phyloP scores from a whole-genome alignment of 2,113 vertebrate species.

The Chaetura pelagica region DNA sequence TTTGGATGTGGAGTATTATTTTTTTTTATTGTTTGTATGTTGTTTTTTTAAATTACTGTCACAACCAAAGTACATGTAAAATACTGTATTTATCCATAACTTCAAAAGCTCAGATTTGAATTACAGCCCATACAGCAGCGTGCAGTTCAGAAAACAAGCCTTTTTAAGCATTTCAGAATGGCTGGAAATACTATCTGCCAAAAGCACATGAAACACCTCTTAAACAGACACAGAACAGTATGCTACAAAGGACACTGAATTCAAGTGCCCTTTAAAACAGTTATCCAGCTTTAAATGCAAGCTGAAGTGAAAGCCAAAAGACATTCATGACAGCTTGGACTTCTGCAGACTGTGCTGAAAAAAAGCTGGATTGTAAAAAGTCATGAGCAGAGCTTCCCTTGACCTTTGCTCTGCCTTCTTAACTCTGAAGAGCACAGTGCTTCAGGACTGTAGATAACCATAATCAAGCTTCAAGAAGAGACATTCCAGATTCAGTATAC shows the following conservation, averaged over 20 bases:
- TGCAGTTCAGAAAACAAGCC: slow-evolving; percentile 31
- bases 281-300: slow-evolving; percentile 33
- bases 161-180: slow-evolving; percentile 59
- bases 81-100: slow-evolving; percentile 33
- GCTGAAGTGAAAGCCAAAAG: slow-evolving; percentile 37
- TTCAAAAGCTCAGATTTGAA: slow-evolving; percentile 43
- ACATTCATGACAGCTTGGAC: slow-evolving; percentile 39
- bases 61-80: slow-evolving; percentile 34
- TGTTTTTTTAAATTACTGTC: no score
- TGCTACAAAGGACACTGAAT: not conserved
- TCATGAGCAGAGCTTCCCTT: slow-evolving; percentile 38
- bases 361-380: slow-evolving; percentile 39
- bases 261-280: slow-evolving; percentile 33
- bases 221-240: slow-evolving; percentile 12
- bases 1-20: not conserved
- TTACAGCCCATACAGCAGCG: not conserved
- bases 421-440: slow-evolving; percentile 56
- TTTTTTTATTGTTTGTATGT: no score
- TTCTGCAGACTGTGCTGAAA: slow-evolving; percentile 16
- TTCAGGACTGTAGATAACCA: slow-evolving; percentile 55
- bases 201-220: slow-evolving; percentile 48
- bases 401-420: slow-evolving; percentile 70
- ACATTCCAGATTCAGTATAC: slow-evolving; percentile 51
- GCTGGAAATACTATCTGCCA: slow-evolving; percentile 46
- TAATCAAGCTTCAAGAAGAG: slow-evolving; percentile 42